A percentile compares a stretch with the other conserved stretches of the same genome.
Conservation (phyloP, 1,140 invertebrate species). For the Periplaneta americana region DNA sequence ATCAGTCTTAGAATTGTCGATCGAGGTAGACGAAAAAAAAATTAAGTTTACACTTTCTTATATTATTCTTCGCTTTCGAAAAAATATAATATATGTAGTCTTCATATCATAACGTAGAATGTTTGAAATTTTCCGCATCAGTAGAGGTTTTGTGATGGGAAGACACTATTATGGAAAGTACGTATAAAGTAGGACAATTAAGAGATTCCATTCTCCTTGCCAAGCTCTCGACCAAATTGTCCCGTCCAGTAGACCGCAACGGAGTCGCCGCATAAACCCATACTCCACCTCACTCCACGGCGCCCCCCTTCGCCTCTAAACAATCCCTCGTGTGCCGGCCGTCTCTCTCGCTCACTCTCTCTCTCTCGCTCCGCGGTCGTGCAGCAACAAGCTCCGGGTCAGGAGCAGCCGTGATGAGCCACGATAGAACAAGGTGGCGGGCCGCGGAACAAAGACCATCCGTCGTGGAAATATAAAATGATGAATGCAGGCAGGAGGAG, state of each 20-base stretch:
- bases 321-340: not conserved
- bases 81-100: no score
- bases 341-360: not conserved
- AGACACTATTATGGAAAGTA: not conserved
- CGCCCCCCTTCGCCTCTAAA: not conserved
- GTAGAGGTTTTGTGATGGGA: not conserved
- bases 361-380: not conserved
- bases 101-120: not conserved
- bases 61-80: not conserved
- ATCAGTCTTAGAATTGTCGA: no score
- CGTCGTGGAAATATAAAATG: not conserved
- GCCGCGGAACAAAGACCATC: not conserved
- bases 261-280: not conserved
- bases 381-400: not conserved
- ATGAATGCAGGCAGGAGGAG: not conserved
- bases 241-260: not conserved
- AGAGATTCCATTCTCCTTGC: not conserved
- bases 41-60: not conserved
- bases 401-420: not conserved
- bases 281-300: not conserved
- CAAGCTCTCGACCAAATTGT: not conserved
- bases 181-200: not conserved
- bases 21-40: no score
- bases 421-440: not conserved
- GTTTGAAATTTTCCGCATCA: not conserved